phyloP scores from a whole-genome alignment of 2,113 vertebrate genomes.

The Paraplagusia blochii region DNA sequence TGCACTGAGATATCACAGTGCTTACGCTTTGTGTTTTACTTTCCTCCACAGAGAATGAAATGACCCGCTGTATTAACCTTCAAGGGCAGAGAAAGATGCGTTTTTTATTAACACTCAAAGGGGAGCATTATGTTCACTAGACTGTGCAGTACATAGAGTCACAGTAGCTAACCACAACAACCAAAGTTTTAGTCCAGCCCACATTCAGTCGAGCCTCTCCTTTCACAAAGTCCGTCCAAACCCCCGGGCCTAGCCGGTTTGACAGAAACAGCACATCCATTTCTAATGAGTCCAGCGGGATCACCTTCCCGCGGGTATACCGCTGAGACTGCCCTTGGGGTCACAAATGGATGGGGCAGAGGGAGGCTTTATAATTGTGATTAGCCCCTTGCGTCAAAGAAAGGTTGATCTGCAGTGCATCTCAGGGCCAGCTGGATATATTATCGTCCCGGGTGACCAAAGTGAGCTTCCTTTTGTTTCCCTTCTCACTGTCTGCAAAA shows the following conservation, averaged over 20 bases:
- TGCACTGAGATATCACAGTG: conserved; percentile 60
- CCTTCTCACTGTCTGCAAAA: conserved; percentile 31
- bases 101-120: conserved; percentile 45
- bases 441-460: conserved; percentile 50
- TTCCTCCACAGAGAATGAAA: conserved; percentile 67
- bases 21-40: conserved; percentile 64
- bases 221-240: conserved; percentile 53
- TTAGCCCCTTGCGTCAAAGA: conserved; percentile 63
- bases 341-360: conserved; percentile 32
- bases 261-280: conserved; percentile 47
- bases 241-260: conserved; percentile 26
- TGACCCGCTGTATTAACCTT: conserved; percentile 68
- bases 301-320: conserved; percentile 41
- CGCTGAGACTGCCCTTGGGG: conserved; percentile 46
- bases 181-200: conserved; percentile 21
- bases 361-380: conserved; percentile 71
- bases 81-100: conserved; percentile 44
- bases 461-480: conserved; percentile 57
- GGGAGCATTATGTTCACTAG: conserved; percentile 48
- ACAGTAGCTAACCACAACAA: conserved; percentile 8
- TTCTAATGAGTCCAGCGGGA: conserved; percentile 59
- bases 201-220: conserved; percentile 10
- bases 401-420: conserved; percentile 53
- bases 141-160: conserved; percentile 39
- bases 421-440: conserved; percentile 57